A percentile compares a stretch with the other conserved stretches of the same genome.
phyloP scores from a whole-genome alignment of 2,113 vertebrate species.

The Perognathus longimembris region DNA sequence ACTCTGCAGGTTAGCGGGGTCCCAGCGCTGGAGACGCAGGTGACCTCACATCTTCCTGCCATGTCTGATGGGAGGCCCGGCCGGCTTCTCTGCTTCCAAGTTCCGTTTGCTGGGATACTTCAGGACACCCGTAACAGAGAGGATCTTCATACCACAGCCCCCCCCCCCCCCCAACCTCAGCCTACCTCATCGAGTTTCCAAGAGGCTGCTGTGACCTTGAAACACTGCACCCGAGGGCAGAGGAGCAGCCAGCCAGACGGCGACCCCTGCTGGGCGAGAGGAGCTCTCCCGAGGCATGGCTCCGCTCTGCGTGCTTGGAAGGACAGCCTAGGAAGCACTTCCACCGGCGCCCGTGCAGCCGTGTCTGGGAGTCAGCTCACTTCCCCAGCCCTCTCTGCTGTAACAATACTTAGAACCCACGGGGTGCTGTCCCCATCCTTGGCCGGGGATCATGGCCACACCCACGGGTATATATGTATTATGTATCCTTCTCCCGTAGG shows the following conservation, averaged over 20 bases:
- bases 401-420: neutral
- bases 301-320: too few relatives aligned
- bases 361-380: fast-evolving
- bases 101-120: neutral
- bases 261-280: neutral
- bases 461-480: neutral
- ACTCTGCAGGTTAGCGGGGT: neutral
- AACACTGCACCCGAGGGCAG: too few relatives aligned
- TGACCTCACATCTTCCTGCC: too few relatives aligned
- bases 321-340: neutral
- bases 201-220: neutral
- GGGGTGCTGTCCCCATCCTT: neutral
- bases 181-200: too few relatives aligned
- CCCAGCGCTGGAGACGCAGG: too few relatives aligned
- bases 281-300: too few relatives aligned
- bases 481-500: neutral
- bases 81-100: neutral
- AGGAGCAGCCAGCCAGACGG: neutral
- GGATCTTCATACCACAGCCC: neutral
- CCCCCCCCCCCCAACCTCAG: neutral
- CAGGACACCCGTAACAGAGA: neutral
- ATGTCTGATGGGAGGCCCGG: neutral
- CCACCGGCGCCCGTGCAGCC: neutral
- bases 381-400: neutral
- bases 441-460: neutral